phyloP scores from a whole-genome alignment of 37 sponge, comb jelly and placozoan species.

The Eunapius fragilis region DNA sequence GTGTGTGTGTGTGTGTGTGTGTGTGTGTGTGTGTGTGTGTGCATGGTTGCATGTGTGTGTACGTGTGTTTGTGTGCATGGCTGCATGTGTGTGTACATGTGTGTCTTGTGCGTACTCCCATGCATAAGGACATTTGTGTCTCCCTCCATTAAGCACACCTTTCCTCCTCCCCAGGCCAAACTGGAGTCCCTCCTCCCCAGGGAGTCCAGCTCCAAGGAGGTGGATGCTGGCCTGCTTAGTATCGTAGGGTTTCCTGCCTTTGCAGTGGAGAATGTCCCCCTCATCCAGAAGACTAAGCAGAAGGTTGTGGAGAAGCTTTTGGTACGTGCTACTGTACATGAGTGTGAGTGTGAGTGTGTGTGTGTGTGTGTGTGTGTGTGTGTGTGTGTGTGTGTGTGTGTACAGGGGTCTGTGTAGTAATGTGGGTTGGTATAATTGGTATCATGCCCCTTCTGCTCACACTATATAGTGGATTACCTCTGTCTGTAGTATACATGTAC shows the following conservation, averaged over 20 bases:
- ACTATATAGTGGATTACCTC: neutral
- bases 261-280: conserved; percentile 65
- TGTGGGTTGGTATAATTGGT: no score
- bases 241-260: conserved; percentile 93
- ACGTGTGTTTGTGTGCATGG: neutral
- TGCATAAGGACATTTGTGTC: neutral
- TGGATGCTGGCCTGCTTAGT: conserved; percentile 77
- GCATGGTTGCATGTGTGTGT: neutral
- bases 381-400: no score
- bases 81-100: neutral
- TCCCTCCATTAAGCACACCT: neutral
- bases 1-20: neutral
- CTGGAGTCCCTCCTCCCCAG: conserved; percentile 79
- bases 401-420: no score
- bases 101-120: neutral
- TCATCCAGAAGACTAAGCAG: conserved; percentile 32
- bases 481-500: neutral
- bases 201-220: conserved; percentile 88
- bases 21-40: neutral
- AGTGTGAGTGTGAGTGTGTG: no score
- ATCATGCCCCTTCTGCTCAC: neutral
- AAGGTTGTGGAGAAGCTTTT: conserved; percentile 54
- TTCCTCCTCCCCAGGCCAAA: conserved; percentile 47
- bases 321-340: conserved; percentile 12
- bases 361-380: no score